Conservation (phyloP, 1,140 invertebrate genomes). For the Zaprionus ornatus region DNA sequence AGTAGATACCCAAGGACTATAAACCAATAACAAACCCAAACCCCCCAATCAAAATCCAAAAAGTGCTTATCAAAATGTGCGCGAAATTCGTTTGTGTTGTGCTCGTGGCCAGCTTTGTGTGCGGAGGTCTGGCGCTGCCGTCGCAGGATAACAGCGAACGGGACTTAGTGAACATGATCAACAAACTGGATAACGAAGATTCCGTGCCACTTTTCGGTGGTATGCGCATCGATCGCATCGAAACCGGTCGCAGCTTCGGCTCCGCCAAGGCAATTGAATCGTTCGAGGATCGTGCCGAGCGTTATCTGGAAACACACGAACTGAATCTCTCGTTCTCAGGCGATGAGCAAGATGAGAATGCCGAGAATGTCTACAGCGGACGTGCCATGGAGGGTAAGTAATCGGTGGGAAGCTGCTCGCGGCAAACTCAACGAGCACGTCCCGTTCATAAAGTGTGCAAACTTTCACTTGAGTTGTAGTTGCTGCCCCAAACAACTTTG, state of each 20-base stretch:
- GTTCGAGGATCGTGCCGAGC: constrained; percentile 83
- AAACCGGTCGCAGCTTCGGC: constrained; percentile 69
- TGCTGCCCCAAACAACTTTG: constrained; percentile 1
- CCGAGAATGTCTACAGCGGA: constrained; percentile 72
- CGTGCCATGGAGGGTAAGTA: constrained; percentile 81
- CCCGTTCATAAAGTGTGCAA: constrained; percentile 9
- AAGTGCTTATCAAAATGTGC: constrained; percentile 69
- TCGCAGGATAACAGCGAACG: constrained; percentile 82
- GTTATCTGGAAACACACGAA: constrained; percentile 84
- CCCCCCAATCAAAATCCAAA: constrained; percentile 27
- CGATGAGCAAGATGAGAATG: constrained; percentile 72
- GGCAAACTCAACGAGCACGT: neutral
- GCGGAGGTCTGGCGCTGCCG: constrained; percentile 69
- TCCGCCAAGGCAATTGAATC: constrained; percentile 70
- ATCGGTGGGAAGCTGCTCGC: neutral
- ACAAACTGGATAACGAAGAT: constrained; percentile 82
- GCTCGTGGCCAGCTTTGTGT: constrained; percentile 77
- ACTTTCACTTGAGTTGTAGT: constrained; percentile 25
- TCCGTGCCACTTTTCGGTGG: constrained; percentile 83
- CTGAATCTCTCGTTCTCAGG: constrained; percentile 81
- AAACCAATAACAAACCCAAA: constrained; percentile 17
- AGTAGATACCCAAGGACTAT: constrained; percentile 64
- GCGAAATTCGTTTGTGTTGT: constrained; percentile 83
- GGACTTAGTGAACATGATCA: constrained; percentile 83
- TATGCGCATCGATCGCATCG: constrained; percentile 67